Percentiles rank a stretch among this genome's conserved stretches.
These are phyloP conservation scores for Betta splendens DNA, from an alignment of 2,797 vertebrate species.

Conservation along the genomic window DNA sequence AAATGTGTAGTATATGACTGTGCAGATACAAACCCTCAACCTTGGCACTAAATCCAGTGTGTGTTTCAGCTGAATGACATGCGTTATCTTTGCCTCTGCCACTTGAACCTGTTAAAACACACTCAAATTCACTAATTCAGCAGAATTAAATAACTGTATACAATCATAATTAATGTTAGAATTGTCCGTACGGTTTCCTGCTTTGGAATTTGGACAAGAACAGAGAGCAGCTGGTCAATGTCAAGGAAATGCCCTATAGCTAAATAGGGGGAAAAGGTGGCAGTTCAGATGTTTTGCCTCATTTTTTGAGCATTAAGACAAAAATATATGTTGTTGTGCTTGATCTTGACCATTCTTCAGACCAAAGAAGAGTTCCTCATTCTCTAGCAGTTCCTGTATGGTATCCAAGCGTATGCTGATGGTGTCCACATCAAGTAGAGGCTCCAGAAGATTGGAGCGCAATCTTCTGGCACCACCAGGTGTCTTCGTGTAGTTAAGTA, in stretches of 20 bases:
- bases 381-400: slow-evolving; percentile 91
- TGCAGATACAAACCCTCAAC: slow-evolving; percentile 83
- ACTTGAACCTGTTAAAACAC: slow-evolving; percentile 85
- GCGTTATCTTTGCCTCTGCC: slow-evolving; percentile 96
- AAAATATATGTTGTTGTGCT: background rate
- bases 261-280: slow-evolving; percentile 61
- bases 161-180: background rate
- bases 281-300: background rate
- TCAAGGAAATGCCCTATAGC: slow-evolving; percentile 94
- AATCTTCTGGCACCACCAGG: slow-evolving; percentile 91
- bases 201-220: slow-evolving; percentile 95
- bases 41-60: slow-evolving; percentile 91
- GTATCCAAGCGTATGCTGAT: slow-evolving; percentile 92
- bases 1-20: background rate
- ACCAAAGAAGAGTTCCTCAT: slow-evolving; percentile 93
- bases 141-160: background rate
- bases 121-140: slow-evolving; percentile 7
- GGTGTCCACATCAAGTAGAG: slow-evolving; percentile 88
- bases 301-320: slow-evolving; percentile 2
- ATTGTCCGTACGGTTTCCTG: slow-evolving; percentile 88
- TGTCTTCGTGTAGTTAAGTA: slow-evolving; percentile 95
- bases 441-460: slow-evolving; percentile 94
- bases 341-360: slow-evolving; percentile 87
- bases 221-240: slow-evolving; percentile 94
- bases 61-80: slow-evolving; percentile 95